Percentiles rank a stretch among this genome's conserved stretches.
Conservation (phyloP, 1,140 invertebrate genomes). For the Lepeophtheirus salmonis region DNA sequence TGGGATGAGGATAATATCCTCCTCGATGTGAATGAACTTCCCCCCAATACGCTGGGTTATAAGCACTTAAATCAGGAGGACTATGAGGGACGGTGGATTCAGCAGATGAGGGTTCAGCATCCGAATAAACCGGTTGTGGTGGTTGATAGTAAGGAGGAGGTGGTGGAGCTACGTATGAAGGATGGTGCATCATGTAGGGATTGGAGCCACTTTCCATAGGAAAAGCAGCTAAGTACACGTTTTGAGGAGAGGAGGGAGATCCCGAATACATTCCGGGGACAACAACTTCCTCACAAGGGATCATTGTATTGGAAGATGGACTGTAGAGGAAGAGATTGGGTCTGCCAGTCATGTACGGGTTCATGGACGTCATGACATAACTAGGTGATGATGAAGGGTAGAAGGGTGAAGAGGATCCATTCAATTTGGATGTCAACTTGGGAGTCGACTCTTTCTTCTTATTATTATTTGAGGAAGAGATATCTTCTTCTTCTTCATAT, state of each 20-base stretch:
- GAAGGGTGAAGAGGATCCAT: slow-evolving; percentile 2
- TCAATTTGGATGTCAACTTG: background rate
- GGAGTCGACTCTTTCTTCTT: background rate
- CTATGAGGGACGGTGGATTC: slow-evolving; percentile 14
- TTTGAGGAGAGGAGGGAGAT: background rate
- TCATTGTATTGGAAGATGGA: slow-evolving; percentile 16
- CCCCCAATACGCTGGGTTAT: slow-evolving; percentile 11
- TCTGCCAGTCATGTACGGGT: background rate
- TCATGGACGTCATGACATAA: background rate
- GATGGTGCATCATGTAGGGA: background rate
- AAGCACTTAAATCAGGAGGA: slow-evolving; percentile 6
- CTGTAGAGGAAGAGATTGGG: slow-evolving; percentile 17
- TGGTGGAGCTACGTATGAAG: background rate
- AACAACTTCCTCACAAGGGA: slow-evolving; percentile 16
- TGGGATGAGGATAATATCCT: background rate
- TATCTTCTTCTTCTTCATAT: background rate
- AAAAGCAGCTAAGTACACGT: slow-evolving; percentile 7
- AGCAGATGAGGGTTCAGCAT: slow-evolving; percentile 6
- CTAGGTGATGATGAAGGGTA: background rate
- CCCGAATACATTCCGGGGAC: slow-evolving; percentile 2
- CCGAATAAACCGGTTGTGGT: background rate
- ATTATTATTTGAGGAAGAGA: background rate
- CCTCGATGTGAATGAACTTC: background rate
- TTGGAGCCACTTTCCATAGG: slow-evolving; percentile 9
- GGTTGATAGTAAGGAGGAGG: background rate